A percentile compares a stretch with the other conserved stretches of the same genome.
phyloP scores from a whole-genome alignment of 2,797 vertebrate species.

The Paramormyrops hopkinsi region DNA sequence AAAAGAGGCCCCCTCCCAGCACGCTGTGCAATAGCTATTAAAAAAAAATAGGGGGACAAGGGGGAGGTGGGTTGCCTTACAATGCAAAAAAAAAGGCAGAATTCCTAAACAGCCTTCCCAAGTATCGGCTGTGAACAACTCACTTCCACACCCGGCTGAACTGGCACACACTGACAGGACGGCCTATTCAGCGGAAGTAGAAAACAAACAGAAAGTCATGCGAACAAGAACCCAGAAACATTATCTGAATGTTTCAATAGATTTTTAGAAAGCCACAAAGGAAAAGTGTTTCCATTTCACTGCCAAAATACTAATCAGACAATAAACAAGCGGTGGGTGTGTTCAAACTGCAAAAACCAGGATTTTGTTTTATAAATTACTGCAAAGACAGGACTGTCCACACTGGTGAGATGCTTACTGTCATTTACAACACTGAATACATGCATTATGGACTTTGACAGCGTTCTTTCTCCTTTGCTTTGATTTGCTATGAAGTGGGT shows the following conservation, averaged over 20 bases:
- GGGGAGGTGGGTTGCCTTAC: neutral
- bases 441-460: neutral
- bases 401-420: neutral
- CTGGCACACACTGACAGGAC: neutral
- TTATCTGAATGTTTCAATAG: neutral
- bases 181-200: neutral
- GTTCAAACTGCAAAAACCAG: neutral
- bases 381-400: neutral
- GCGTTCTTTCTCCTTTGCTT: neutral
- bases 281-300: neutral
- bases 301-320: neutral
- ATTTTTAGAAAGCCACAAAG: neutral
- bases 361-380: neutral
- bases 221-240: neutral
- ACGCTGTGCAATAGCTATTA: neutral
- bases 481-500: neutral
- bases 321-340: neutral
- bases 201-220: neutral
- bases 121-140: neutral
- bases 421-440: neutral
- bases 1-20: neutral
- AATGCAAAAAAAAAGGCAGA: slow-evolving; percentile 7
- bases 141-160: neutral
- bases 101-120: neutral
- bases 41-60: neutral